phyloP scores from a whole-genome alignment of 2,888 invertebrate species.

The Venustoraphidia nigricollis region DNA sequence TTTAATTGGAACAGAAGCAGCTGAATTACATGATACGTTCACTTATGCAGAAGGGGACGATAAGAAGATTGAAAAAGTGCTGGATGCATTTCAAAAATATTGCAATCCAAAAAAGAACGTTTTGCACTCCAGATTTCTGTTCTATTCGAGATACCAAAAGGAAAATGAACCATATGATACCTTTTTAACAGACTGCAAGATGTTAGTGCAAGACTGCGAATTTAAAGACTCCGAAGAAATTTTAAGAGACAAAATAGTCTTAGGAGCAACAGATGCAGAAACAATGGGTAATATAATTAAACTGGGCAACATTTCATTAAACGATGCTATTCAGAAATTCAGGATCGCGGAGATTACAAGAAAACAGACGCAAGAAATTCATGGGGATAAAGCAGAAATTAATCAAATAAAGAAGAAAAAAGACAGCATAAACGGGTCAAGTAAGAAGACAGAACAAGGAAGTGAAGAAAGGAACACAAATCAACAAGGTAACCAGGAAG shows the following conservation, averaged over 20 bases:
- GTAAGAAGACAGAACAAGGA: too few species aligned
- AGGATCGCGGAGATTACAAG: not conserved
- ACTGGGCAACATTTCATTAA: not conserved
- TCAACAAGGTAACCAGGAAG: too few species aligned
- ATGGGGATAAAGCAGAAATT: not conserved
- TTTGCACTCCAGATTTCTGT: constrained; percentile 9
- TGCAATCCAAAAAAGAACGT: constrained; percentile 21
- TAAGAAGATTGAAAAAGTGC: constrained; percentile 6
- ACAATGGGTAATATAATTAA: constrained; percentile 11
- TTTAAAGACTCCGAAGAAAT: constrained; percentile 11
- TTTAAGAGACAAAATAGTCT: constrained; percentile 11
- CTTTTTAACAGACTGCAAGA: constrained; percentile 13
- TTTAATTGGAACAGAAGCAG: constrained; percentile 9
- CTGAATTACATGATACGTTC: constrained; percentile 9
- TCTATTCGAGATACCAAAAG: constrained; percentile 12
- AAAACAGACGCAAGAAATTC: constrained; percentile 18
- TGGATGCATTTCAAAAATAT: constrained; percentile 8
- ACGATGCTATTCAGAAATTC: not conserved
- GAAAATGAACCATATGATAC: constrained; percentile 14
- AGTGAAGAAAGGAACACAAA: too few species aligned
- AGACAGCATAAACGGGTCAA: not conserved
- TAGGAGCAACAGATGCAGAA: constrained; percentile 10
- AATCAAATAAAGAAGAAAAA: not conserved
- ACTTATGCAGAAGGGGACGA: constrained; percentile 6
- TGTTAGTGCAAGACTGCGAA: constrained; percentile 12